phyloP scores from a whole-genome alignment of 2,888 invertebrate genomes.

The Galerucella calmariensis region DNA sequence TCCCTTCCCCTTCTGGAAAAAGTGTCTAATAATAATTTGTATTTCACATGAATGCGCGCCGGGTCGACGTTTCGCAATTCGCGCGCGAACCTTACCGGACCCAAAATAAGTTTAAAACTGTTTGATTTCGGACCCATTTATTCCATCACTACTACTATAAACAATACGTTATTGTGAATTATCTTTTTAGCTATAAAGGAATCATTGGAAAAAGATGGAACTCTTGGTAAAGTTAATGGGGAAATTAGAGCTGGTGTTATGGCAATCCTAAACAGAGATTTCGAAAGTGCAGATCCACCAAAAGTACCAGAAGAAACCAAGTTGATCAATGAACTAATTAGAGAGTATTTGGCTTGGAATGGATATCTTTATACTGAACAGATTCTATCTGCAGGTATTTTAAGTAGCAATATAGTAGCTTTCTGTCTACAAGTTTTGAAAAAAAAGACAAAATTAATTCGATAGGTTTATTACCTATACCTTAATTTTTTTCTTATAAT shows the following conservation, averaged over 20 bases:
- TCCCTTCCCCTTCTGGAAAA: no score
- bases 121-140: background rate
- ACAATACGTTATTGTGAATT: background rate
- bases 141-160: background rate
- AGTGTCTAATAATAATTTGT: no score
- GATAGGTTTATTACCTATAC: no score
- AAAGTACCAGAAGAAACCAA: constrained; percentile 63
- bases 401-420: background rate
- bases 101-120: background rate
- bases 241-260: constrained; percentile 63
- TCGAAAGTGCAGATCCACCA: constrained; percentile 52
- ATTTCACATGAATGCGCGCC: no score
- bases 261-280: constrained; percentile 60
- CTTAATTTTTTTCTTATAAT: no score
- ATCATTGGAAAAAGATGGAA: constrained; percentile 61
- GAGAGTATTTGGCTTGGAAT: constrained; percentile 78
- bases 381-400: constrained; percentile 60
- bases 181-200: constrained; percentile 61
- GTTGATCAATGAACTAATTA: constrained; percentile 73
- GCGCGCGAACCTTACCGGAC: no score
- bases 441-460: no score
- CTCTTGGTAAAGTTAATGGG: constrained; percentile 61
- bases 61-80: no score
- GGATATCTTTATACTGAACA: constrained; percentile 74
- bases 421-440: background rate